Base-by-base conservation (phyloP, 2,888 invertebrate genomes). In the Nebria brevicollis region DNA sequence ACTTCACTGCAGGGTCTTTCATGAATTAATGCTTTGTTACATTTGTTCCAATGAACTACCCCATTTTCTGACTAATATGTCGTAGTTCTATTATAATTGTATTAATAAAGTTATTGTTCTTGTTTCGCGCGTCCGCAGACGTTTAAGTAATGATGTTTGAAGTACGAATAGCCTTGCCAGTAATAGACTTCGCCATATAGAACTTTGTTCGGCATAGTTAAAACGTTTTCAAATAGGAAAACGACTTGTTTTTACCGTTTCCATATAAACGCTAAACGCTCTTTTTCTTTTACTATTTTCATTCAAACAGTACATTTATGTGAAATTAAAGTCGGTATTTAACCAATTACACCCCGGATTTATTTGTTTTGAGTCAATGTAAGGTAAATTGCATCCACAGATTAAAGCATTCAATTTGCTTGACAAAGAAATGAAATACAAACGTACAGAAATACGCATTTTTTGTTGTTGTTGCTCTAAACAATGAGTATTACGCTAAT, bases 401-500 rank as follows among this genome's bases (percentile, higher is more conserved):
- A 54, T 54, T 54, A 7, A 8, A 34, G 34, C 34, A 34, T 34
- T 34, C 34, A 54, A 54, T 54, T 54, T 54, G 54, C 7, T 54
- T 54, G 13, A 11, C 11, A 54, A 54, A 54, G 54, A 54, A 54
- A 6, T 43, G 43, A 43, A 54, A 7, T 54, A 54, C 13, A 34
- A 34, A 5, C 34, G 5, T 34, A 34, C 54, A 11, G 54, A 54
- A 54, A 54, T 54, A 13, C 54, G 54, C 13, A 8, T 8, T 54
- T 2, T 54, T 8, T 11, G 1, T 54, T 13, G 1, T 8, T 54
- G 4, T 8, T 54, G 54, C 54, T 54, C 7, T 54, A 1, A 2
- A 54, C 54, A 6, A 54, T 7, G 8, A 54, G 20, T 73, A 66
- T 74, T 79, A 43, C 66, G 68, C 68, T 74, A 79, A 79, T 79